These are phyloP conservation scores for Protaetia brevitarsis DNA, from an alignment of 1,140 invertebrate genomes.

Conservation along the genomic window DNA sequence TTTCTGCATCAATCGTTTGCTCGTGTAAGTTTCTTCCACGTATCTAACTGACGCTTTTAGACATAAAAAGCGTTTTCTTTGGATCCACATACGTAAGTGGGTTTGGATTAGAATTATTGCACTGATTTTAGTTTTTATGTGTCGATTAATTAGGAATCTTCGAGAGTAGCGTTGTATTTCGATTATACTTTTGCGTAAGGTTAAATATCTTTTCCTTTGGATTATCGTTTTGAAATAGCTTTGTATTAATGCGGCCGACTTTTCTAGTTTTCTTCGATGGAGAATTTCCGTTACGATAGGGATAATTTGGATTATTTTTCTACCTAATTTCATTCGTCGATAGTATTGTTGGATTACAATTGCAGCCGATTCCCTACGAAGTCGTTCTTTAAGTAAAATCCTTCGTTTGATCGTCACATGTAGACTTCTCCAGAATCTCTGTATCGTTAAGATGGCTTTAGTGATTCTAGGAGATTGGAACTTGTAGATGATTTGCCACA, in stretches of 20 bases:
- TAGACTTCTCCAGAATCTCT: slow-evolving; percentile 65
- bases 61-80: slow-evolving; percentile 44
- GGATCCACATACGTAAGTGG: slow-evolving; percentile 26
- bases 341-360: slow-evolving; percentile 57
- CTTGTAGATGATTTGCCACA: slow-evolving; percentile 88
- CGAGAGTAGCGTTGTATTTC: slow-evolving; percentile 40
- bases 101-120: slow-evolving; percentile 32
- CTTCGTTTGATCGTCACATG: slow-evolving; percentile 48
- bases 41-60: slow-evolving; percentile 37
- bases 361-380: slow-evolving; percentile 50
- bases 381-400: slow-evolving; percentile 47
- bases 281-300: slow-evolving; percentile 12
- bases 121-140: not conserved
- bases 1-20: slow-evolving; percentile 22
- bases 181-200: slow-evolving; percentile 42
- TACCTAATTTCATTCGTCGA: slow-evolving; percentile 37
- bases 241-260: slow-evolving; percentile 36
- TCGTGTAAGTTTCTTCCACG: slow-evolving; percentile 37
- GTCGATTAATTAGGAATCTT: not conserved
- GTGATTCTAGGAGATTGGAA: slow-evolving; percentile 72
- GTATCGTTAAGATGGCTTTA: slow-evolving; percentile 61
- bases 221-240: slow-evolving; percentile 49
- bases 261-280: slow-evolving; percentile 24
- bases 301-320: slow-evolving; percentile 24
- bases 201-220: slow-evolving; percentile 38